Evolutionary conservation across 1,140 invertebrate genomes (phyloP), one percentile per base, ranked within the genome.

Genomic region (Drosophila asahinai): DNA sequence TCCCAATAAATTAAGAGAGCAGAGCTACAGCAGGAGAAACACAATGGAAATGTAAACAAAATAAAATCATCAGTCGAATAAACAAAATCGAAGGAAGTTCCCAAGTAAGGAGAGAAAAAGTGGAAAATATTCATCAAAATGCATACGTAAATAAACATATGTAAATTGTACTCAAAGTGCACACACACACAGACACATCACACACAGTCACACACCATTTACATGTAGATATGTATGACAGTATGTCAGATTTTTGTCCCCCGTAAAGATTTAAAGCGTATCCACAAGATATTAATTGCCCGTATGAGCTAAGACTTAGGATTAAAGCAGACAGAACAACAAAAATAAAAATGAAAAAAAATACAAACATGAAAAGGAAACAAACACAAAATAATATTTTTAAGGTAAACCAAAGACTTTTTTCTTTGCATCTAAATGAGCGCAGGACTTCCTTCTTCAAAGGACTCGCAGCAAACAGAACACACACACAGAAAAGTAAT

Each of bases 321-420:
- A 75, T 73, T 77, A 66, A 82, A 82, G 67, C 42, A 19, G 30
- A 68, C 17, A 22, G 7, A 55, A 22, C 1, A 63, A 59, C 48
- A 65, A 72, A 68, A 47, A 54, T 17, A 1, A 15, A 22, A 38
- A 11, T 1, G 17, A 59, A 59, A 19, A 51, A 47, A 42, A 42
- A 15, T 19, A 38, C 36, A 57, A 68, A 62, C 61, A 43, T 30
- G 27, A 65, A 51, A 38, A 30, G 52, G 75, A 52, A 45, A 52
- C 49, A 55, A 52, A 61, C 19, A 74, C 58, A 67, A 66, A 81
- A 86, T 76, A 77, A 79, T 87, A 87, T 76, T 90, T 91, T 77
- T 91, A 91, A 91, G 87, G 87, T 81, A 91, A 91, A 91, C 86
- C 86, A 91, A 91, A 91, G 86, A 91, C 87, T 91, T 91, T 91